phyloP scores from a whole-genome alignment of 2,113 vertebrate genomes.

The Porphyrio hochstetteri region DNA sequence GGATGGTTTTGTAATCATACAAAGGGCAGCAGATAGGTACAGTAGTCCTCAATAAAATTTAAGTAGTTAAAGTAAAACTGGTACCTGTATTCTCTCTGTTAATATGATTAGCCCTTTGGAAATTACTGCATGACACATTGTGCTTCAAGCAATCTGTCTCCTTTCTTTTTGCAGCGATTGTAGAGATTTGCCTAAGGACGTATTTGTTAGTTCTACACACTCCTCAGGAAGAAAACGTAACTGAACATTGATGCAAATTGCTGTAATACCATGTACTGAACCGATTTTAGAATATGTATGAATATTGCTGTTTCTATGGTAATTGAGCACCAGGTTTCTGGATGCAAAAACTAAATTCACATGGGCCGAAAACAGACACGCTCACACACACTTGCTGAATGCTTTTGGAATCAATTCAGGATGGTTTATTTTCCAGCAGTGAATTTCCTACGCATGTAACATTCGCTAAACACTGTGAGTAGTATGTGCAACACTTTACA shows the following conservation, averaged over 20 bases:
- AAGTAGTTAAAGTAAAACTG: background rate
- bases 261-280: background rate
- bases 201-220: background rate
- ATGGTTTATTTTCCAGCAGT: background rate
- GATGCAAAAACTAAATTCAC: background rate
- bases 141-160: background rate
- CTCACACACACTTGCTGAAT: background rate
- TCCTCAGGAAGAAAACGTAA: background rate
- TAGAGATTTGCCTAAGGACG: background rate
- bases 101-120: background rate
- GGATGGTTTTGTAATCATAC: constrained; percentile 11
- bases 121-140: background rate
- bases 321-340: background rate
- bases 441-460: background rate
- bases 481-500: background rate
- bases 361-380: background rate
- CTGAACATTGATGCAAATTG: background rate
- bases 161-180: background rate
- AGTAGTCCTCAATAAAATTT: constrained; percentile 37
- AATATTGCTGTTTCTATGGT: constrained; percentile 34
- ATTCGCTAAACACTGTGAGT: background rate
- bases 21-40: background rate
- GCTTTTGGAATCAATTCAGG: background rate
- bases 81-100: constrained; percentile 13
- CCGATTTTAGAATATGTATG: background rate